These are phyloP conservation scores for Galleria mellonella DNA, from an alignment of 1,140 invertebrate species.

Conservation along the genomic window DNA sequence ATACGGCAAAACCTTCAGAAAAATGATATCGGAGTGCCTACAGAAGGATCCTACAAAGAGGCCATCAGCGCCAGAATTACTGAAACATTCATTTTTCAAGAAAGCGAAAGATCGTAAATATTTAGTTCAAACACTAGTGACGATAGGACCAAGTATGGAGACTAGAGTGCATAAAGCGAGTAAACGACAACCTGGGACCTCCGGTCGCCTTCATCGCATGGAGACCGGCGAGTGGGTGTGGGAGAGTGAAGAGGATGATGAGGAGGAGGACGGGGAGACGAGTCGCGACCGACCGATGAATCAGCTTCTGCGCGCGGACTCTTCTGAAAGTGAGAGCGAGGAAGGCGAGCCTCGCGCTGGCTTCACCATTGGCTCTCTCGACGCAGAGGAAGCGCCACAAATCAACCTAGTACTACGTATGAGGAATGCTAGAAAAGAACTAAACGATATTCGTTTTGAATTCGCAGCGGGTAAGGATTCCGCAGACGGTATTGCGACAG, in stretches of 20 bases:
- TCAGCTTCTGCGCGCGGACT: slow-evolving; percentile 71
- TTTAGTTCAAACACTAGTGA: slow-evolving; percentile 91
- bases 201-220: slow-evolving; percentile 93
- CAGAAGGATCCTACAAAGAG: slow-evolving; percentile 97
- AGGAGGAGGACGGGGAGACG: slow-evolving; percentile 56
- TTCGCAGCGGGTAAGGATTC: slow-evolving; percentile 97
- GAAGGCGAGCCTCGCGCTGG: slow-evolving; percentile 25
- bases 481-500: slow-evolving; percentile 95
- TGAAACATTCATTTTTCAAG: slow-evolving; percentile 99
- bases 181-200: slow-evolving; percentile 90
- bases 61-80: slow-evolving; percentile 96
- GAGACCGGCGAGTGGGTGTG: slow-evolving; percentile 98
- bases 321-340: slow-evolving; percentile 75
- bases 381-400: slow-evolving; percentile 39
- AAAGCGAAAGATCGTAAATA: slow-evolving; percentile 99
- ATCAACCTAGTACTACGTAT: slow-evolving; percentile 60
- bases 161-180: slow-evolving; percentile 92
- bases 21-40: slow-evolving; percentile 96
- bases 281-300: slow-evolving; percentile 75
- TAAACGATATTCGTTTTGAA: slow-evolving; percentile 99
- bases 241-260: slow-evolving; percentile 87
- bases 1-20: slow-evolving; percentile 98
- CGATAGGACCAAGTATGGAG: slow-evolving; percentile 90
- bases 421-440: slow-evolving; percentile 89
- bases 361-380: slow-evolving; percentile 53